Base-by-base conservation (phyloP, 2,888 invertebrate species). In the Reticulitermes lucifugus region DNA sequence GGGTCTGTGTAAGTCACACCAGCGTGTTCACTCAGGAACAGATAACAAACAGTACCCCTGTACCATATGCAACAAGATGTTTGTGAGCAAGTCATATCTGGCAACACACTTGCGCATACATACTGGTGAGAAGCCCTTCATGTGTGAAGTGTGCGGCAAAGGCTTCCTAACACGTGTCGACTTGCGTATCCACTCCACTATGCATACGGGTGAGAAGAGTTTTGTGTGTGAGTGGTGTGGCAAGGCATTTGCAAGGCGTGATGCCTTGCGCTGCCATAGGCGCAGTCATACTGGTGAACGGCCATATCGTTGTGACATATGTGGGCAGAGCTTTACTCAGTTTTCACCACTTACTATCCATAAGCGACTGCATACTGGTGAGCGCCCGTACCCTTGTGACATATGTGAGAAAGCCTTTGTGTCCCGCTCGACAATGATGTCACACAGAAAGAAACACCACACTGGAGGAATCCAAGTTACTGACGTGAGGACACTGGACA, bases 321-420 rank as follows among this genome's bases (percentile, higher is more conserved):
- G 94, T 87, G 93, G 93, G 0, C 93, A 94, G 89, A 93, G 93
- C 10, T 94, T 94, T 88, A 94, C 94, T 0, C 94, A 94, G 87
- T 93, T 93, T 88, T 93, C 93, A n/a, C 94, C 94, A 10, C 93
- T 94, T 92, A 93, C 93, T 0, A 94, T 93, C 85, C 94, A 94
- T 88, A 93, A 93, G 89, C 90, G 94, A 84, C 89, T 93, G 55
- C 94, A 94, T 88, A 94, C 93, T 0, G 94, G 94, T 3, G 94
- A 94, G 88, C 89, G 93, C 83, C 94, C 94, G 0, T 94, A 94
- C 88, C 90, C 92, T 79, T 94, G 94, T 88, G 93, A 93, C 87
- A 91, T 92, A 12, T 94, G 94, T 88, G 91, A 90, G 5, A 93
- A 93, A 88, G 91, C 92, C 0, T 94, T 94, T 87, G 93, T 93